A percentile compares a stretch with the other conserved stretches of the same genome.
phyloP scores from a whole-genome alignment of 1,140 invertebrate species.

The Drosophila simulans region DNA sequence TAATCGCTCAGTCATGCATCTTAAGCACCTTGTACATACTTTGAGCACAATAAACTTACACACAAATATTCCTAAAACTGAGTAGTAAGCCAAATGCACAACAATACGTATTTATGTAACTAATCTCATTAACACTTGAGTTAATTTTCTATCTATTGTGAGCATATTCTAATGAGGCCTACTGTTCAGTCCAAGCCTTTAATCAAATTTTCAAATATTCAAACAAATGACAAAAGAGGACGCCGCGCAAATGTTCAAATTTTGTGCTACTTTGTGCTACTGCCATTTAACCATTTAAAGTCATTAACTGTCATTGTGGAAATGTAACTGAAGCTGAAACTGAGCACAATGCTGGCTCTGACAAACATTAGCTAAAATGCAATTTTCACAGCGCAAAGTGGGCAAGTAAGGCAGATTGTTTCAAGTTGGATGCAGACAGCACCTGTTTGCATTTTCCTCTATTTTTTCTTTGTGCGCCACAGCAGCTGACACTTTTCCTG shows the following conservation, averaged over 20 bases:
- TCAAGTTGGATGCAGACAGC: constrained; percentile 8
- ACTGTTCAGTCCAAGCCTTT: neutral
- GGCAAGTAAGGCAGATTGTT: neutral
- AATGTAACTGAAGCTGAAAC: constrained; percentile 30
- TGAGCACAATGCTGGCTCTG: constrained; percentile 1
- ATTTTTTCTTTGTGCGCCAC: constrained; percentile 15
- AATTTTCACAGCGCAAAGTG: neutral
- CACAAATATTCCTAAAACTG: constrained; percentile 17
- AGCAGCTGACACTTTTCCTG: constrained; percentile 21
- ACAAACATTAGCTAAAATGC: constrained; percentile 13
- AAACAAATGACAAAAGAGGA: constrained; percentile 6
- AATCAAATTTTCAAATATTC: constrained; percentile 10
- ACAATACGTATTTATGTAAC: constrained; percentile 2
- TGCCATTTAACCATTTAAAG: constrained; percentile 9
- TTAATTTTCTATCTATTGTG: constrained; percentile 20
- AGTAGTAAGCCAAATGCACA: neutral
- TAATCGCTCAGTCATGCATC: neutral
- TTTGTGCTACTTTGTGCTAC: neutral
- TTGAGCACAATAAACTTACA: neutral
- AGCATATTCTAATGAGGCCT: constrained; percentile 6
- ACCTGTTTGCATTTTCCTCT: constrained; percentile 38
- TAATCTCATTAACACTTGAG: constrained; percentile 45
- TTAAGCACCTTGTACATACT: constrained; percentile 7
- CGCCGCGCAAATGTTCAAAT: constrained; percentile 14
- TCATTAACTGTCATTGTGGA: constrained; percentile 29